Base-by-base conservation (phyloP, 2,113 vertebrate genomes). In the Nipponia nippon region DNA sequence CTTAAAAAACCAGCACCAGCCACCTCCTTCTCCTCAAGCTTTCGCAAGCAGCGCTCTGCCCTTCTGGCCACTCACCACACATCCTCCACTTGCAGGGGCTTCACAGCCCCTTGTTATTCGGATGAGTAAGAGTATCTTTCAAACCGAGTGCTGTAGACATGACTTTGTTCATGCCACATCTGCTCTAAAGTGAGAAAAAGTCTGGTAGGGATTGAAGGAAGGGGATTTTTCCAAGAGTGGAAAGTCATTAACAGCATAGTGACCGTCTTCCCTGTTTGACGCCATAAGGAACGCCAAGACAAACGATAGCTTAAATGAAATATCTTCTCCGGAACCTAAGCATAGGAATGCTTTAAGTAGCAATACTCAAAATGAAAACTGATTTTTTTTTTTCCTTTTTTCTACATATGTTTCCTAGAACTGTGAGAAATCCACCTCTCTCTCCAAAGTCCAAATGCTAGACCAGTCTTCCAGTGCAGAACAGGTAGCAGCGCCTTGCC, bases 401-500 rank as follows among this genome's bases (percentile, higher is more conserved):
- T 10, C 47, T 38, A 38, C 10, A 4, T 6, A 12, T 1, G 0
- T 30, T 56, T 67, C 34, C 50, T 32, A 23, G 8, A 50, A 13
- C 23, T 13, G 49, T 3, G 8, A 50, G 22, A 36, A 87, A 66
- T 21, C 23, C 30, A 21, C 14, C 32, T 36, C 56, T 56, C 32
- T 23, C 58, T 34, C 72, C 42, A 3, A 38, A 83, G 40, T 42
- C 66, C 4, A 4, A 19, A 36, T 4, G 7, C 26, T 1, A 56
- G 42, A 56, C 13, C 7, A 1, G 2, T 11, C 34, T 26, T 17
- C n/a, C 56, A 38, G 14, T 0, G 2, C 0, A 1, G 59, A 53
- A 18, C 7, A 56, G 49, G 34, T 8, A 44, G 27, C 49, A 25
- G 4, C 1, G 0, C 12, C 79, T 13, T 2, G 15, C 32, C 3